These are phyloP conservation scores for Augochlorella aurata DNA, from an alignment of 2,888 invertebrate species.

Conservation along the genomic window DNA sequence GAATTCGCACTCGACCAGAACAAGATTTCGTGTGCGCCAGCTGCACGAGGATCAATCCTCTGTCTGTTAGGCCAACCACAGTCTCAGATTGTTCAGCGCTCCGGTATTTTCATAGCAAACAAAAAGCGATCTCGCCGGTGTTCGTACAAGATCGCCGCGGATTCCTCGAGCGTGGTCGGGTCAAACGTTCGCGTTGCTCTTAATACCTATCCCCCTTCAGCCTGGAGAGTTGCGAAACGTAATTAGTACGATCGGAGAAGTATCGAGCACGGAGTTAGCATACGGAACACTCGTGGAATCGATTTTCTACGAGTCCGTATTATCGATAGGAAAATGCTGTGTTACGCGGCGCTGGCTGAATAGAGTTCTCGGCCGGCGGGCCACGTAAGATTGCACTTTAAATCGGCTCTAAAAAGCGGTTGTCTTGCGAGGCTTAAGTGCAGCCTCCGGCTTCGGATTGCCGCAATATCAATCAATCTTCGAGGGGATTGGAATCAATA, in stretches of 20 bases:
- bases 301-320: neutral
- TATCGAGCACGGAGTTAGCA: neutral
- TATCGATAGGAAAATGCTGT: neutral
- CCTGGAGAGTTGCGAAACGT: constrained; percentile 21
- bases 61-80: neutral
- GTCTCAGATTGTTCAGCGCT: neutral
- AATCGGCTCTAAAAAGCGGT: too few relatives aligned
- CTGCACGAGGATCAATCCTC: neutral
- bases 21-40: neutral
- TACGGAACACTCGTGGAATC: neutral
- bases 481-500: too few relatives aligned
- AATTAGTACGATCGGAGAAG: constrained; percentile 49
- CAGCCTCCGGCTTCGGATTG: too few relatives aligned
- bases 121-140: neutral
- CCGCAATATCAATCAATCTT: too few relatives aligned
- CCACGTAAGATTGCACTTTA: too few relatives aligned
- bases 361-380: too few relatives aligned
- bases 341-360: neutral
- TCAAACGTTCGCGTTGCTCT: constrained; percentile 21
- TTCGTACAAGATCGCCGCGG: neutral
- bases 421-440: too few relatives aligned
- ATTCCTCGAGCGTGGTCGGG: neutral
- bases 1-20: neutral
- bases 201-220: constrained; percentile 32
- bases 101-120: constrained; percentile 2